Percentiles rank a stretch among this genome's conserved stretches.
phyloP scores from a whole-genome alignment of 2,113 vertebrate genomes.

The Corythaeola cristata region DNA sequence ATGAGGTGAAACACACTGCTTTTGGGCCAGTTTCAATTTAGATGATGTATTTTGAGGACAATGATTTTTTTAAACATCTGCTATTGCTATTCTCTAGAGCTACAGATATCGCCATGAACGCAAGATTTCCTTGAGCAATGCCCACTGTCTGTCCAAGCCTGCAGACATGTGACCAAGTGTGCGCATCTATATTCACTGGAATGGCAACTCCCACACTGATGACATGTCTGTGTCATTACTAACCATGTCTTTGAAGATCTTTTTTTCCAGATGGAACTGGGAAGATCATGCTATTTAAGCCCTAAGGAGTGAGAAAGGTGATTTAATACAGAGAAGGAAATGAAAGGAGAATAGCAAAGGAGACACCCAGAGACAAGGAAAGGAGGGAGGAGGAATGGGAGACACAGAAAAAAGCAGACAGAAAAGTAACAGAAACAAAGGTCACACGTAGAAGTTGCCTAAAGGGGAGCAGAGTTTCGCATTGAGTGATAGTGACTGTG shows the following conservation, averaged over 20 bases:
- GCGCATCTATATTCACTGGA: neutral
- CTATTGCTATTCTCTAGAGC: neutral
- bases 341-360: conserved; percentile 28
- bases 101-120: neutral
- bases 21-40: neutral
- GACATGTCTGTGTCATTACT: neutral
- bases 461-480: neutral
- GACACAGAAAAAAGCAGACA: neutral
- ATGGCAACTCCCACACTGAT: neutral
- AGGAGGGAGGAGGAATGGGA: neutral
- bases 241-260: neutral
- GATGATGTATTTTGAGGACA: neutral
- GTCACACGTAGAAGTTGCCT: neutral
- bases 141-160: neutral
- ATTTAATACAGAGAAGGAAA: conserved; percentile 31
- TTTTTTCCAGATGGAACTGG: neutral
- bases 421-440: conserved; percentile 33
- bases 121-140: neutral
- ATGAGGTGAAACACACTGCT: neutral
- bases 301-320: conserved; percentile 44
- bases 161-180: neutral
- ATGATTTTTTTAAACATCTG: neutral
- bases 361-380: neutral
- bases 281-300: conserved; percentile 24
- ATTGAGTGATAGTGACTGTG: neutral